Evolutionary conservation across 2,797 vertebrate species (phyloP), one percentile per base, ranked within the genome.

Genomic region (Gymnodraco acuticeps): DNA sequence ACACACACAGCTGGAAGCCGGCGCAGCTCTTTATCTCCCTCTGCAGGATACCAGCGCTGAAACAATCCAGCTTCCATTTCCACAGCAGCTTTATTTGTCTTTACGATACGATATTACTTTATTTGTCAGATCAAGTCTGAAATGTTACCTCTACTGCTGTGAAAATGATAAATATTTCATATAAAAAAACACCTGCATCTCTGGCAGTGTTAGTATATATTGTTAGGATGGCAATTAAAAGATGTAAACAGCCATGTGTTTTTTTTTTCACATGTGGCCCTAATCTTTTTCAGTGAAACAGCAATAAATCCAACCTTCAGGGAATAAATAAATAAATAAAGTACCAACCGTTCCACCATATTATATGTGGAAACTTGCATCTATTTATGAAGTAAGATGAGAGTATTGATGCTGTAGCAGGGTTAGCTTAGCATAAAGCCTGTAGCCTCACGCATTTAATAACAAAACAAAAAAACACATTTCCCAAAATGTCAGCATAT

Each of bases 1-100:
- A 71, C 59, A 52, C 7, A 27, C 13, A 20, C 8, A 42, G 15
- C 17, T 0, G 27, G 46, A 46, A 13, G 71, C 53, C 71, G 54
- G 11, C 60, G 63, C 50, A 81, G 88, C 86, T 88, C 89, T 88
- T 84, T 85, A 86, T 75, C 88, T 53, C 84, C 91, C 87, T 88
- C 91, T 91, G 69, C 82, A 88, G 90, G 91, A 84, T 38, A 64
- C 46, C 23, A 45, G 38, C 4, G 15, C 20, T 45, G 43, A 80
- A 73, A 79, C 69, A 59, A 82, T 51, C 45, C 71, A 55, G 38
- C 43, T 73, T 69, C 56, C 7, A 47, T 74, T 77, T 66, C 23
- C 50, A 33, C 38, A 67, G 17, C 33, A 16, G 50, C 10, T 74
- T 63, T 53, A 64, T 69, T 64, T 19, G 17, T 43, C 42, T 61